Conservation (phyloP, 2,888 invertebrate genomes). For the Nomada goodeniana region DNA sequence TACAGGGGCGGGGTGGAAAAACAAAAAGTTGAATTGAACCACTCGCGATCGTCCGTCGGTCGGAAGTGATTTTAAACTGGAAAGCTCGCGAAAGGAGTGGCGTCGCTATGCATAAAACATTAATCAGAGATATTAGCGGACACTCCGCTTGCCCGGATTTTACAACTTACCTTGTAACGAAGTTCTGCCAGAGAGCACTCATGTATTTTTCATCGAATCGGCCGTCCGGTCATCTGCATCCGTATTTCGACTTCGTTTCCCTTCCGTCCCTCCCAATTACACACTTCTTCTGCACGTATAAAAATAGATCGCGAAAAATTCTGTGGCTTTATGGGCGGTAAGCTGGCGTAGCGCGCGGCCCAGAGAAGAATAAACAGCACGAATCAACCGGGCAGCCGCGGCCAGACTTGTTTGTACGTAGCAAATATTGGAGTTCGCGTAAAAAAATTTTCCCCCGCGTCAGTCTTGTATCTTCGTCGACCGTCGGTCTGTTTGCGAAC, state of each 20-base stretch:
- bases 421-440: constrained; percentile 34
- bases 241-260: constrained; percentile 30
- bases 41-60: background rate
- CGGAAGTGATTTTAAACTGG: background rate
- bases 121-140: constrained; percentile 39
- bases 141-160: constrained; percentile 22
- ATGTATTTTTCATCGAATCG: constrained; percentile 52
- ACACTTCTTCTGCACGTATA: background rate
- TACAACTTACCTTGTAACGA: constrained; percentile 57
- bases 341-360: background rate
- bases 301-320: constrained; percentile 23
- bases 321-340: background rate
- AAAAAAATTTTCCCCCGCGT: background rate
- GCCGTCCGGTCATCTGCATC: constrained; percentile 13
- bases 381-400: constrained; percentile 8
- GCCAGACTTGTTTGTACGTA: constrained; percentile 20
- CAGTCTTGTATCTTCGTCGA: constrained; percentile 7
- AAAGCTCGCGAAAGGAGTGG: background rate
- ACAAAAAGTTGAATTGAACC: background rate
- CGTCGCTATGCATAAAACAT: constrained; percentile 35
- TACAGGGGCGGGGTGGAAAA: background rate
- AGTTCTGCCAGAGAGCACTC: constrained; percentile 29
- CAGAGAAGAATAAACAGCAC: constrained; percentile 18
- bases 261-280: background rate
- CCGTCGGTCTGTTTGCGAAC: background rate